Conservation (phyloP, 2,888 invertebrate genomes). For the Cataglyphis albicans region DNA sequence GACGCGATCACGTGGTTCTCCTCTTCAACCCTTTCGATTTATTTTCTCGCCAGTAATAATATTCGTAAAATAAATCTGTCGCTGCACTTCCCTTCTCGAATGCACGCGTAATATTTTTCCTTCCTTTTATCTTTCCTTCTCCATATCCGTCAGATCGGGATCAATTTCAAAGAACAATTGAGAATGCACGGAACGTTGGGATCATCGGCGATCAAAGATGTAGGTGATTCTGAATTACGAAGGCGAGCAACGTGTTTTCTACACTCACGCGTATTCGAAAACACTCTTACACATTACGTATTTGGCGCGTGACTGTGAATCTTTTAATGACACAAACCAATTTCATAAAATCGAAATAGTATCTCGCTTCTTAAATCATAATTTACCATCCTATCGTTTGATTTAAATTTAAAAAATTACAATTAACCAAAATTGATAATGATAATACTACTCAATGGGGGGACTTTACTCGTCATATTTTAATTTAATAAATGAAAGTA, state of each 20-base stretch:
- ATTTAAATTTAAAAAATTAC: no score
- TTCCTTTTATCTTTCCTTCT: not conserved
- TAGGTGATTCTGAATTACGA: conserved; percentile 27
- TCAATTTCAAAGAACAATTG: conserved; percentile 4
- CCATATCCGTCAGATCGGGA: not conserved
- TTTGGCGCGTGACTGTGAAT: not conserved
- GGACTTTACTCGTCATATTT: not conserved
- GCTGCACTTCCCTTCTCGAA: no score
- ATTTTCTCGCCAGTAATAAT: not conserved
- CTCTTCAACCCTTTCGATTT: not conserved
- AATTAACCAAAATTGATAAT: not conserved
- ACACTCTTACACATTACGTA: not conserved
- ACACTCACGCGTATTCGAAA: conserved; percentile 27
- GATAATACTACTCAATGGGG: not conserved
- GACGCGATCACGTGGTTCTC: not conserved
- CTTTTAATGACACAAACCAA: not conserved
- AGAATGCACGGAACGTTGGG: not conserved
- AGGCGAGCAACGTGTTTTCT: conserved; percentile 19
- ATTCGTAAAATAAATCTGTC: not conserved
- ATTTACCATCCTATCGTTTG: not conserved
- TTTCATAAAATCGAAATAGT: not conserved
- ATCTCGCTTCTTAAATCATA: not conserved
- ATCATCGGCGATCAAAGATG: conserved; percentile 6
- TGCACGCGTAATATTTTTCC: not conserved
- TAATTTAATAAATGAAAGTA: not conserved